Evolutionary conservation across 2,888 invertebrate species (phyloP).

Genomic region (Nephrotoma guestfalica): DNA sequence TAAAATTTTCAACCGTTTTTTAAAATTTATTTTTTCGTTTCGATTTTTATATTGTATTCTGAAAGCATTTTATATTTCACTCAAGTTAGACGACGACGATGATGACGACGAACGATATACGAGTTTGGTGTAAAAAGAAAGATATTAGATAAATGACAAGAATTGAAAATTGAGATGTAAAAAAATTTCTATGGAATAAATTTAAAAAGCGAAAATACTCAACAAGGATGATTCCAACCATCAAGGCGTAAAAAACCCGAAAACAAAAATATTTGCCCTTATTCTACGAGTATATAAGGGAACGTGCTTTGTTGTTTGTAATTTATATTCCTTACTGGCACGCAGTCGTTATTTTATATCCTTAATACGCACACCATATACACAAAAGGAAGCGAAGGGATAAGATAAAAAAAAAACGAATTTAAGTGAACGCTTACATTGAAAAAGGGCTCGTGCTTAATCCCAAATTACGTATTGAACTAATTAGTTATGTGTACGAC

Average conservation of each 20-base stretch:
- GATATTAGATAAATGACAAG: background rate
- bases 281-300: background rate
- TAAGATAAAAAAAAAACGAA: background rate
- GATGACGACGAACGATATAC: background rate
- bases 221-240: background rate
- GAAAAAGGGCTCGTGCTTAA: background rate
- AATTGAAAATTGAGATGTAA: background rate
- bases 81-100: background rate
- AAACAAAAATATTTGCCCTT: background rate
- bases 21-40: background rate
- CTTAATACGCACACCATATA: background rate
- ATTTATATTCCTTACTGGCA: background rate
- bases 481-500: background rate
- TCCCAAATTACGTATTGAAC: background rate
- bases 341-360: background rate
- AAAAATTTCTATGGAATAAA: background rate
- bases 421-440: background rate
- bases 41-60: background rate
- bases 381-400: background rate
- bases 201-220: background rate
- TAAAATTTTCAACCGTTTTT: background rate
- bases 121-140: background rate
- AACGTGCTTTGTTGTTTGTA: background rate
- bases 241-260: background rate
- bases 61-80: background rate